Evolutionary conservation across 1,140 invertebrate species (phyloP).

Genomic region (Drosophila repleta): DNA sequence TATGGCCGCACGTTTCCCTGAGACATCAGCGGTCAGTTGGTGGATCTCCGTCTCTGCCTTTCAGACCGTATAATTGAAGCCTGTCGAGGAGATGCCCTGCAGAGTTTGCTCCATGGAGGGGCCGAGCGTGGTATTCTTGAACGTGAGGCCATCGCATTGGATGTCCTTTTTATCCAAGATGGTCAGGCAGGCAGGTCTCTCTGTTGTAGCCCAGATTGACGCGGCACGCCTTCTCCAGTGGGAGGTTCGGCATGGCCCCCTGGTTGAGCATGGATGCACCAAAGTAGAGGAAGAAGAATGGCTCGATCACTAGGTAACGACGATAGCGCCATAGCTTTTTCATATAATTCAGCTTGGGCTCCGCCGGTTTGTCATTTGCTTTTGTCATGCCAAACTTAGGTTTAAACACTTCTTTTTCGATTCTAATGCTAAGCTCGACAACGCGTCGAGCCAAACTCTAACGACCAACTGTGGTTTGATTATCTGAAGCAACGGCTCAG

Average conservation of each 20-base stretch:
- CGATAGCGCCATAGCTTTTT: constrained; percentile 75
- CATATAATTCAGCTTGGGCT: constrained; percentile 67
- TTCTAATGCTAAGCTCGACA: constrained; percentile 41
- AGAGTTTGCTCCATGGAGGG: constrained; percentile 23
- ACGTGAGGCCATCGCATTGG: constrained; percentile 68
- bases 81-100: constrained; percentile 39
- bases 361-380: constrained; percentile 36
- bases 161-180: constrained; percentile 84
- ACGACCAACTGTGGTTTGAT: constrained; percentile 57
- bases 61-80: constrained; percentile 77
- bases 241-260: constrained; percentile 85
- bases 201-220: constrained; percentile 86
- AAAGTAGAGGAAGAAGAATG: constrained; percentile 84
- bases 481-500: constrained; percentile 32
- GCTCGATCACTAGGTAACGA: constrained; percentile 84
- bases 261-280: constrained; percentile 84
- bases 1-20: constrained; percentile 83
- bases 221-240: constrained; percentile 86
- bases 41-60: constrained; percentile 85
- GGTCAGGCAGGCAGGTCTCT: constrained; percentile 85
- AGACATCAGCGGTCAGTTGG: constrained; percentile 85
- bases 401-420: constrained; percentile 8
- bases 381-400: constrained; percentile 50
- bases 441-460: constrained; percentile 71
- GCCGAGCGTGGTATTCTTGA: constrained; percentile 77